Percentiles rank a stretch among this genome's conserved stretches.
Evolutionary conservation across 1,140 invertebrate species (phyloP).

Genomic region (Philotrypesis tridentata): DNA sequence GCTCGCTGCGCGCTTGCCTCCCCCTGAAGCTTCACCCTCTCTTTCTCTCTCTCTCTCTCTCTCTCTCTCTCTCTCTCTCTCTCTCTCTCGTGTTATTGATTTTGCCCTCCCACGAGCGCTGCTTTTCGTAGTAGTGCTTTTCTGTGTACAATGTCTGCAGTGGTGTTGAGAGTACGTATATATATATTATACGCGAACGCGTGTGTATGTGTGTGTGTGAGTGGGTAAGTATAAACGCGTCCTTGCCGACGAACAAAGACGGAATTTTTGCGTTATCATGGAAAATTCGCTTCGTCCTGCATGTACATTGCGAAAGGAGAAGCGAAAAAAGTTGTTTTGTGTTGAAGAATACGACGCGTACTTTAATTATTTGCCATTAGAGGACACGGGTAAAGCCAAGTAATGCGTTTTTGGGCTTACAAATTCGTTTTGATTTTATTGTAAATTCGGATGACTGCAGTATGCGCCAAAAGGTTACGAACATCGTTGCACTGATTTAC

Average conservation of each 20-base stretch:
- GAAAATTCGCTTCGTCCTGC: conserved; percentile 2
- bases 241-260: conserved; percentile 41
- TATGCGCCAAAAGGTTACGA: too few species aligned
- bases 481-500: too few species aligned
- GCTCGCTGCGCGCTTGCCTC: conserved; percentile 54
- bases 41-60: conserved; percentile 21
- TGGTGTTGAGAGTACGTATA: too few species aligned
- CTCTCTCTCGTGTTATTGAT: conserved; percentile 48
- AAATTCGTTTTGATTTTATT: too few species aligned
- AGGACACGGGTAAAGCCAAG: too few species aligned
- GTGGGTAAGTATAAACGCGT: conserved; percentile 16
- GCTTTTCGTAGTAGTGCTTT: background rate
- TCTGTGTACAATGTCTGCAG: conserved; percentile 16
- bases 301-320: background rate
- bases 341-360: too few species aligned
- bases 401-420: too few species aligned
- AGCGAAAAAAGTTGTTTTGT: conserved; percentile 1
- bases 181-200: too few species aligned
- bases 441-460: too few species aligned
- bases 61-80: conserved; percentile 35
- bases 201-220: too few species aligned
- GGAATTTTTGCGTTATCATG: conserved; percentile 33
- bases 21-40: background rate
- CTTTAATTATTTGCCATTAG: too few species aligned
- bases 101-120: conserved; percentile 43